Conservation (phyloP, 2,888 invertebrate species). For the Yponomeuta plumbellus region DNA sequence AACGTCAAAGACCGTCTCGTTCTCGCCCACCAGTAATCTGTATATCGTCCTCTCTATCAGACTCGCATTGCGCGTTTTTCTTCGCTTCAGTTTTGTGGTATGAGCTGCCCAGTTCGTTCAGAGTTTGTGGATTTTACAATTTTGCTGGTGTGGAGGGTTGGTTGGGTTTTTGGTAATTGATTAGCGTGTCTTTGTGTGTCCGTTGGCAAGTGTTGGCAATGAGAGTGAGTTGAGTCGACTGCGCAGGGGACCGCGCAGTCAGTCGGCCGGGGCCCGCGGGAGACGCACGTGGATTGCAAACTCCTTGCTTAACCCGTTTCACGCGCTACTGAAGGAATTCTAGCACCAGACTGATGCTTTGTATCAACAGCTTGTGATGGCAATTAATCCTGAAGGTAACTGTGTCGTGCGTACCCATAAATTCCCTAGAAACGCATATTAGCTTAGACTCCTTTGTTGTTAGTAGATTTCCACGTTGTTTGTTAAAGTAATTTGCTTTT, state of each 20-base stretch:
- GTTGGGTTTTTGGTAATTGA: slow-evolving; percentile 53
- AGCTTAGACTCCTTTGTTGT: background rate
- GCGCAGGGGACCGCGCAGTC: slow-evolving; percentile 70
- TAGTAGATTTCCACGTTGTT: background rate
- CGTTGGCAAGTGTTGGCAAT: slow-evolving; percentile 35
- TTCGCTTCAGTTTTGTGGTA: slow-evolving; percentile 67
- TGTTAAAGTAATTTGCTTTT: background rate
- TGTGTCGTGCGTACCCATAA: background rate
- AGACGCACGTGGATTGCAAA: slow-evolving; percentile 10
- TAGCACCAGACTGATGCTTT: background rate
- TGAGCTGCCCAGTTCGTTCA: slow-evolving; percentile 30
- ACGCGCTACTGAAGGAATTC: background rate
- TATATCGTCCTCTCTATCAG: slow-evolving; percentile 58
- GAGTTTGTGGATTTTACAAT: background rate
- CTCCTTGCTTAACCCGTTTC: background rate
- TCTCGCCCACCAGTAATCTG: slow-evolving; percentile 52
- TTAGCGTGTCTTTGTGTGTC: slow-evolving; percentile 63
- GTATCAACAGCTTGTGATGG: background rate
- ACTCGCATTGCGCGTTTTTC: slow-evolving; percentile 70
- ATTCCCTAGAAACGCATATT: background rate
- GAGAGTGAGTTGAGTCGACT: slow-evolving; percentile 48
- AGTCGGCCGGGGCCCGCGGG: slow-evolving; percentile 31
- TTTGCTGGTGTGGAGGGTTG: background rate
- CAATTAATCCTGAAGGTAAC: background rate
- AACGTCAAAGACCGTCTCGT: slow-evolving; percentile 64